Conservation (phyloP, 1,140 invertebrate genomes). For the Sminthurinus signatus region DNA sequence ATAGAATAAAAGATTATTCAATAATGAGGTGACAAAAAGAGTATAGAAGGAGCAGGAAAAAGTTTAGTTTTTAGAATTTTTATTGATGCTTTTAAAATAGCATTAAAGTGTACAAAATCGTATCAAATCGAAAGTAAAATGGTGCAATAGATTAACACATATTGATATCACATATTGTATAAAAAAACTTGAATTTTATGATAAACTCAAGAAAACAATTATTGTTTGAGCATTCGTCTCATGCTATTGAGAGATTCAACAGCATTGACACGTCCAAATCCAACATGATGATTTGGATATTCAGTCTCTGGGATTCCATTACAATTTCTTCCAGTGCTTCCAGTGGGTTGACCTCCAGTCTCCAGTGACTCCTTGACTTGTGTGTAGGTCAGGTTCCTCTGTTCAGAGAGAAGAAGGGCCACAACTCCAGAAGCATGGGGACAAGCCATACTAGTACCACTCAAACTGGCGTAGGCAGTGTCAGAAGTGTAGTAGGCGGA, state of each 20-base stretch:
- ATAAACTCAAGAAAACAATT: too few species aligned
- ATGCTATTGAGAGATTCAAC: neutral
- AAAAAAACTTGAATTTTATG: too few species aligned
- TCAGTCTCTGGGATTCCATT: neutral
- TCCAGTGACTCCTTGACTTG: neutral
- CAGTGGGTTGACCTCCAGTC: neutral
- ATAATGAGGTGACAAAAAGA: too few species aligned
- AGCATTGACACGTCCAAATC: slow-evolving; percentile 1
- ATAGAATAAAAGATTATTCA: too few species aligned
- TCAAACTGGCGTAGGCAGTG: neutral
- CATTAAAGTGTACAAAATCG: too few species aligned
- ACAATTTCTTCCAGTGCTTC: slow-evolving; percentile 1
- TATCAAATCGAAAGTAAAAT: too few species aligned
- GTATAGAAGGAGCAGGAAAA: too few species aligned
- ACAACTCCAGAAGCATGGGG: slow-evolving; percentile 21
- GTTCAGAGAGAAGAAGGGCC: neutral
- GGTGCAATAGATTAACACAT: too few species aligned
- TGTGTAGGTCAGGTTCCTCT: neutral
- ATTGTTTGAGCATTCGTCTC: too few species aligned
- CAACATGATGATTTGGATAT: slow-evolving; percentile 17
- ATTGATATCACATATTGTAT: too few species aligned
- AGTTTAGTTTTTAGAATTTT: too few species aligned
- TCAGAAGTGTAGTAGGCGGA: slow-evolving; percentile 13
- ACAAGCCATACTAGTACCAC: slow-evolving; percentile 14
- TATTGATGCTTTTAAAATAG: too few species aligned